These are phyloP conservation scores for Corbicula japonica DNA, from an alignment of 2,888 invertebrate species.

Conservation along the genomic window DNA sequence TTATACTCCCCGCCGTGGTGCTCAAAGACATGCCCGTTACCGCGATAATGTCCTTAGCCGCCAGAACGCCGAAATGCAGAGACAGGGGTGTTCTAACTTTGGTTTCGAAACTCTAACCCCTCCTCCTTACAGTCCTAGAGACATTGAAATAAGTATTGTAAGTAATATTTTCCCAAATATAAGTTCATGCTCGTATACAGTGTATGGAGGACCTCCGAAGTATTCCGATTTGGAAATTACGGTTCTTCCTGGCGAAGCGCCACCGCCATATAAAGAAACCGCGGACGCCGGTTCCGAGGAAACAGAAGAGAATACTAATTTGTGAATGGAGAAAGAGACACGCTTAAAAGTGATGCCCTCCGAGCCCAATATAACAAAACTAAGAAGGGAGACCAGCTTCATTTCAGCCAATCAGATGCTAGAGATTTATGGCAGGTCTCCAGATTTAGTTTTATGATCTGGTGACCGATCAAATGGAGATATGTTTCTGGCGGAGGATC, in stretches of 20 bases:
- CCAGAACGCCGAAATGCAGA: slow-evolving; percentile 17
- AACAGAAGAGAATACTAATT: too few species aligned
- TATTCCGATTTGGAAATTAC: slow-evolving; percentile 27
- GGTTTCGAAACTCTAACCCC: slow-evolving; percentile 47
- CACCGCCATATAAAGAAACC: slow-evolving; percentile 28
- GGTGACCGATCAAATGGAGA: too few species aligned
- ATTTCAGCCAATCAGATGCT: too few species aligned
- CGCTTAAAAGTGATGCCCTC: too few species aligned
- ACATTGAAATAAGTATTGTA: slow-evolving; percentile 1
- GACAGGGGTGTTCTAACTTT: slow-evolving; percentile 40
- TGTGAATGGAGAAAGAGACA: too few species aligned
- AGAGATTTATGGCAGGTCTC: too few species aligned
- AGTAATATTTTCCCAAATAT: too few species aligned
- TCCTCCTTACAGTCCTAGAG: slow-evolving; percentile 46
- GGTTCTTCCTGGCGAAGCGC: slow-evolving; percentile 18
- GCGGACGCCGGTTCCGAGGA: neutral
- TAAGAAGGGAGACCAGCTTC: too few species aligned
- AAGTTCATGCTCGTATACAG: neutral
- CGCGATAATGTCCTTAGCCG: neutral
- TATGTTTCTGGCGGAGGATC: too few species aligned
- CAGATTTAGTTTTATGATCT: too few species aligned
- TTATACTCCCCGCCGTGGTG: neutral
- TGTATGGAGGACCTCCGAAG: slow-evolving; percentile 30
- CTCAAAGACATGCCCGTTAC: neutral
- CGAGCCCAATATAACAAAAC: too few species aligned